These are phyloP conservation scores for Camarhynchus parvulus DNA, from an alignment of 2,113 vertebrate genomes.

Conservation along the genomic window DNA sequence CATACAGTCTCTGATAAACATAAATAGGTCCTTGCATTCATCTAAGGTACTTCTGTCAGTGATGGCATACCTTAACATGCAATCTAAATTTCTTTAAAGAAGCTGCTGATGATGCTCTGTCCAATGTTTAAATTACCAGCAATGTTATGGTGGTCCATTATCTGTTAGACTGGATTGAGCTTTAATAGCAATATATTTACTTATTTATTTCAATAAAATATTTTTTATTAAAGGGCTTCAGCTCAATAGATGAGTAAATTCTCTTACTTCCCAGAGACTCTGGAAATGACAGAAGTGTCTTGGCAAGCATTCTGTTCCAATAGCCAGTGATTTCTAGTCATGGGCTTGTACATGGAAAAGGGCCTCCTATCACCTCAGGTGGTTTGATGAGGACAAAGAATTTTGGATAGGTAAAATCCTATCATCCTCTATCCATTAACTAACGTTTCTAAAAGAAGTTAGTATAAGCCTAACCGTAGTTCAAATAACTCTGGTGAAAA, in stretches of 20 bases:
- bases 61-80: background rate
- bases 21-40: background rate
- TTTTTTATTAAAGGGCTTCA: background rate
- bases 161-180: background rate
- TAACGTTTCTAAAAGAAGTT: background rate
- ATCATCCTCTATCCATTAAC: background rate
- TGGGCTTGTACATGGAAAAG: background rate
- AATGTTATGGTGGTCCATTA: background rate
- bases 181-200: background rate
- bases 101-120: background rate
- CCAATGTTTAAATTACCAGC: background rate
- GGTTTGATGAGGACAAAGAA: background rate
- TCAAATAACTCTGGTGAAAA: background rate
- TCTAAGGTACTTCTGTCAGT: background rate
- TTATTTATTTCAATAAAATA: background rate
- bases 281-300: background rate
- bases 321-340: background rate
- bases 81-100: background rate
- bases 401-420: background rate
- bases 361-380: background rate
- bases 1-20: background rate
- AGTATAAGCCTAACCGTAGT: background rate
- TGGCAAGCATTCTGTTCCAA: background rate
- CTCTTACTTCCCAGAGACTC: background rate
- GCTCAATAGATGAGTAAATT: background rate